These are phyloP conservation scores for Drosophila virilis DNA, from an alignment of 1,140 invertebrate genomes.

Conservation along the genomic window DNA sequence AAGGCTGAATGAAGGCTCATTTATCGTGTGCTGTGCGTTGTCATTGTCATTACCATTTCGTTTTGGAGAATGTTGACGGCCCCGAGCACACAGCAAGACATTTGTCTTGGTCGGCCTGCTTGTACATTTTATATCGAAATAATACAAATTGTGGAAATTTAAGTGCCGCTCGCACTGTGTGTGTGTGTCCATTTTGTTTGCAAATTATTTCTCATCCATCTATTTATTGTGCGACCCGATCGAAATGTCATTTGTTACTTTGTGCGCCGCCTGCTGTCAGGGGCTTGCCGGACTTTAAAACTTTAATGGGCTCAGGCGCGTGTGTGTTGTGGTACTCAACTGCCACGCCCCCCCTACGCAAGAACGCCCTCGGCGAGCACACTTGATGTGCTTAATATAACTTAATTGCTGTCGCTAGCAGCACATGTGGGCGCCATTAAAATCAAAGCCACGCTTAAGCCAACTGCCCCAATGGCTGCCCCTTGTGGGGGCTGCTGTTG, in stretches of 20 bases:
- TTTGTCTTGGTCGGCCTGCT: conserved; percentile 60
- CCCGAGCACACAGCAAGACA: conserved; percentile 52
- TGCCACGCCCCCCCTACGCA: conserved; percentile 10
- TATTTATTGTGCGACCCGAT: conserved; percentile 67
- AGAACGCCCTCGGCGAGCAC: conserved; percentile 21
- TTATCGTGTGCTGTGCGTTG: conserved; percentile 37
- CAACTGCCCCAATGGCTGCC: not conserved
- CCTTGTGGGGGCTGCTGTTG: not conserved
- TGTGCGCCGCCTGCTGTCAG: conserved; percentile 18
- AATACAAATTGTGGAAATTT: conserved; percentile 73
- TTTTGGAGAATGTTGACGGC: conserved; percentile 57
- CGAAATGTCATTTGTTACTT: conserved; percentile 57
- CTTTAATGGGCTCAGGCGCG: conserved; percentile 7
- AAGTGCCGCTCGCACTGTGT: conserved; percentile 29
- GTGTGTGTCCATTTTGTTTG: conserved; percentile 28
- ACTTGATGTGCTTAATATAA: conserved; percentile 54
- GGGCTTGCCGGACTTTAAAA: conserved; percentile 27
- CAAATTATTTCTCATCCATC: conserved; percentile 71
- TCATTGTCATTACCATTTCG: conserved; percentile 66
- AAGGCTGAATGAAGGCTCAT: conserved; percentile 21
- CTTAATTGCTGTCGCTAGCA: conserved; percentile 56
- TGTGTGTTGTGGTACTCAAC: not conserved
- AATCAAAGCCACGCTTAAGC: conserved; percentile 45
- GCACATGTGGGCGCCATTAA: conserved; percentile 56
- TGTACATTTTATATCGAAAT: conserved; percentile 54